Percentiles rank a stretch among this genome's conserved stretches.
Conservation (phyloP, 64 coral and sea anemone species). For the Exaiptasia diaphana region DNA sequence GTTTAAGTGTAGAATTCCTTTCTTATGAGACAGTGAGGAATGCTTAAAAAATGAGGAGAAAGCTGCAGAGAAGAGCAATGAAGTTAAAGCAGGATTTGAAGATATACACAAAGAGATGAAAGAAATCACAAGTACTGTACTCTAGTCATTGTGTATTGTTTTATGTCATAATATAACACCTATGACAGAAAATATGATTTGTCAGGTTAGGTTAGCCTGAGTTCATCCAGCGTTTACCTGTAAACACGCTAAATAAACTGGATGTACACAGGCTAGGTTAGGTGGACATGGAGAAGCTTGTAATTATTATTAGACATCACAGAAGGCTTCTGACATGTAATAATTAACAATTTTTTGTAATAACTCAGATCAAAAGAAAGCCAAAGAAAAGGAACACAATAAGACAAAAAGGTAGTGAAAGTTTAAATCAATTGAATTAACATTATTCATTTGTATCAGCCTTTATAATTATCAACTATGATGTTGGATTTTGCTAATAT, state of each 20-base stretch:
- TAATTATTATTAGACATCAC: no score
- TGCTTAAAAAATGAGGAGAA: conserved; percentile 73
- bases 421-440: no score
- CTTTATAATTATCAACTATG: no score
- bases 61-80: conserved; percentile 78
- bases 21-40: conserved; percentile 75
- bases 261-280: no score
- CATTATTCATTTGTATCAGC: no score
- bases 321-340: no score
- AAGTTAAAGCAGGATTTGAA: conserved; percentile 80
- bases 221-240: no score
- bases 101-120: conserved; percentile 54
- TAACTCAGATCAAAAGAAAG: conserved; percentile 74
- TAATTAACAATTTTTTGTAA: no score
- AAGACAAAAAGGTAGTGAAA: conserved; percentile 73
- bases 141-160: neutral
- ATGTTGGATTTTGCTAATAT: no score
- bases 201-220: neutral
- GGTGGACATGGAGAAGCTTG: no score
- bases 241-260: neutral
- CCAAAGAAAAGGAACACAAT: conserved; percentile 68
- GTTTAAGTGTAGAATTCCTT: no score
- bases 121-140: neutral
- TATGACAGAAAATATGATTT: neutral
- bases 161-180: no score